Evolutionary conservation across 1,140 invertebrate genomes (phyloP), one percentile per base, ranked within the genome.

Genomic region (Rhopalosiphum maidis): DNA sequence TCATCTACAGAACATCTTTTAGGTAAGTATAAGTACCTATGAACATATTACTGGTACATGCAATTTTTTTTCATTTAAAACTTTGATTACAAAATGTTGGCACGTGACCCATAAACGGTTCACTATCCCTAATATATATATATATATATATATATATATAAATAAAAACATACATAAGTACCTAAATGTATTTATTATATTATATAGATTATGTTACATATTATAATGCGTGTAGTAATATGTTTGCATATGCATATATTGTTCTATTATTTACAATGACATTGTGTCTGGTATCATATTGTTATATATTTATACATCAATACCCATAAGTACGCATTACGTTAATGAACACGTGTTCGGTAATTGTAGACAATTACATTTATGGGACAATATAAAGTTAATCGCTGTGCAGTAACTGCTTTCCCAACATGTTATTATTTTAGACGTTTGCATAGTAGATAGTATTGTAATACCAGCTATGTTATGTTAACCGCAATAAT

Each of bases 281-380:
- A 11, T 30, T 30, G 30, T 30, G 60, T n/a, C 25, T 68, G 30
- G 9, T 68, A 68, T 68, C 22, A 30, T 30, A 11, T 30, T 68
- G 11, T 68, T n/a, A n/a, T 68, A 68, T 68, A 68, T 68, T n/a
- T 68, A 68, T 68, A 68, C 60, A 68, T 11, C 25, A n/a, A 68
- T 68, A 68, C 30, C 11, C 30, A 68, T 30, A 68, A 30, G 25
- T 68, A 68, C 30, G 9, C 60, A 68, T 30, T 68, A 30, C 11
- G 30, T 15, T 68, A 68, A 68, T 68, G 60, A 68, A 68, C 60
- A 68, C 25, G 60, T 30, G 60, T 68, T 68, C 4, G 30, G 60
- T n/a, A 68, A 68, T 68, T 68, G 60, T 30, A n/a, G 60, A 68
- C 60, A 68, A 68, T n/a, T 68, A 68, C 60, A 68, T 68, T 68